phyloP scores from a whole-genome alignment of 2,113 vertebrate genomes.

The Xenopus tropicalis region DNA sequence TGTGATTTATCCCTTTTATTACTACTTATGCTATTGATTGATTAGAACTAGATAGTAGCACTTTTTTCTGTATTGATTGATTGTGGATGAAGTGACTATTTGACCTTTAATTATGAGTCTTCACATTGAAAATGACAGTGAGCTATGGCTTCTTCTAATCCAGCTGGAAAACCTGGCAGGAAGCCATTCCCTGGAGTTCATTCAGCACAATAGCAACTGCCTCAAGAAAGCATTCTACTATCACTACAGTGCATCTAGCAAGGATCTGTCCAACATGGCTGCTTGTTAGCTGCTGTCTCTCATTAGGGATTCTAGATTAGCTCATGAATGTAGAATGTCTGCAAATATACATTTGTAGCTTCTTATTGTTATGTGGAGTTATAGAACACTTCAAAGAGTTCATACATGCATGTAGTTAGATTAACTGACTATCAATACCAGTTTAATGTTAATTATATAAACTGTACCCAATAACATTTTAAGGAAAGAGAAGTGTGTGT shows the following conservation, averaged over 20 bases:
- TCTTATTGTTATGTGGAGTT: no score
- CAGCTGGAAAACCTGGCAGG: constrained; percentile 83
- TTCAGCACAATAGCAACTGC: constrained; percentile 64
- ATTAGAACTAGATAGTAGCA: constrained; percentile 79
- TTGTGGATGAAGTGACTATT: constrained; percentile 96
- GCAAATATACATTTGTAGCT: no score
- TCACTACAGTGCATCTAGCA: constrained; percentile 55
- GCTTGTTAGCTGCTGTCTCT: constrained; percentile 44
- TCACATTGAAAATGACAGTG: constrained; percentile 82
- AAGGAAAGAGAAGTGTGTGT: no score
- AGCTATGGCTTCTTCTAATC: constrained; percentile 81
- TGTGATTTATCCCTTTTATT: constrained; percentile 99
- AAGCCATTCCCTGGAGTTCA: constrained; percentile 80
- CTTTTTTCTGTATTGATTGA: constrained; percentile 95
- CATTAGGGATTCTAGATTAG: background rate
- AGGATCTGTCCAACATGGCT: constrained; percentile 49
- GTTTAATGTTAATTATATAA: no score
- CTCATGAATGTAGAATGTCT: no score
- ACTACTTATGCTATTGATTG: constrained; percentile 87
- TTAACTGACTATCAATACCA: no score
- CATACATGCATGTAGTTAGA: no score
- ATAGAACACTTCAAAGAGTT: no score
- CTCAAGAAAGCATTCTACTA: constrained; percentile 60
- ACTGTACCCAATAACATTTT: no score
- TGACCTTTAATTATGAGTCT: constrained; percentile 97